These are phyloP conservation scores for Dissostichus mawsoni DNA, from an alignment of 2,113 vertebrate species.

Conservation along the genomic window DNA sequence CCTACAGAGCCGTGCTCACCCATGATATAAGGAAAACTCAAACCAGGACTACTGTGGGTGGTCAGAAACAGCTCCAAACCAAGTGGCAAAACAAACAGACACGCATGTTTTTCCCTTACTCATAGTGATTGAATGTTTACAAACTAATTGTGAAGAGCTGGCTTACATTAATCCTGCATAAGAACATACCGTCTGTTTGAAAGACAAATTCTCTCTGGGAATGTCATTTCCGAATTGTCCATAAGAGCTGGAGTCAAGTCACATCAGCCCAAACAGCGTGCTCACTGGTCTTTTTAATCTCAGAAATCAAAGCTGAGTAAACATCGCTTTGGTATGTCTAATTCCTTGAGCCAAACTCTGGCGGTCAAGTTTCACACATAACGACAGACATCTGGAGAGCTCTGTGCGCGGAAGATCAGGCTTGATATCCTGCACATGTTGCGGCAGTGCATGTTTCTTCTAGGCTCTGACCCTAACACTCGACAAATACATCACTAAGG, in stretches of 20 bases:
- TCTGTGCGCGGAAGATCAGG: slow-evolving; percentile 55
- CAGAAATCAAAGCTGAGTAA: slow-evolving; percentile 82
- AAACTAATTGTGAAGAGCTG: slow-evolving; percentile 66
- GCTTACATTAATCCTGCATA: slow-evolving; percentile 51
- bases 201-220: slow-evolving; percentile 50
- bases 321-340: slow-evolving; percentile 72
- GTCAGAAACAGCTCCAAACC: slow-evolving; percentile 70
- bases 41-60: slow-evolving; percentile 76
- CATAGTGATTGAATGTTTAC: slow-evolving; percentile 77
- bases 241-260: slow-evolving; percentile 44
- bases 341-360: slow-evolving; percentile 67
- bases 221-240: slow-evolving; percentile 58
- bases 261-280: slow-evolving; percentile 48
- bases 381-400: slow-evolving; percentile 76
- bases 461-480: slow-evolving; percentile 60
- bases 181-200: slow-evolving; percentile 47
- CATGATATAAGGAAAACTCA: slow-evolving; percentile 52
- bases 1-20: slow-evolving; percentile 39
- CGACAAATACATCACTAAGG: slow-evolving; percentile 59
- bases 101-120: slow-evolving; percentile 24
- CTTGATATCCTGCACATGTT: slow-evolving; percentile 73
- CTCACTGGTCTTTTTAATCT: slow-evolving; percentile 72
- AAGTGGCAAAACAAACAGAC: slow-evolving; percentile 70
- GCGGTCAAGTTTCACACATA: slow-evolving; percentile 77
- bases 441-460: slow-evolving; percentile 38